These are phyloP conservation scores for Chaetogeoica ovagalla DNA, from an alignment of 2,888 invertebrate species.

Conservation along the genomic window DNA sequence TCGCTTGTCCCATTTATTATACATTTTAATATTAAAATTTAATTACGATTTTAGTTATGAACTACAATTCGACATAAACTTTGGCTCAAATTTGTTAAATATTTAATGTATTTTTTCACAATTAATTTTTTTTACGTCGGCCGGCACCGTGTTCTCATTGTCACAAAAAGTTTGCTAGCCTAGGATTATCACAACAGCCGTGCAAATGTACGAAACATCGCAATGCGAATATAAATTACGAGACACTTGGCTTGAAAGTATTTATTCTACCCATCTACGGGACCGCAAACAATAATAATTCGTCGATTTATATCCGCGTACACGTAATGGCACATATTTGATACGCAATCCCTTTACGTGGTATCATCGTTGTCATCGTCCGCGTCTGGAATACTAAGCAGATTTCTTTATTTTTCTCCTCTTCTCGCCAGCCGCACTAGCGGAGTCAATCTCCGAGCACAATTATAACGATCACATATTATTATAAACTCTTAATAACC, in stretches of 20 bases:
- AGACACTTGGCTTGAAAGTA: neutral
- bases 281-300: slow-evolving; percentile 13
- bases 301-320: slow-evolving; percentile 37
- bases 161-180: too few species aligned
- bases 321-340: slow-evolving; percentile 25
- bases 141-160: too few species aligned
- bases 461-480: slow-evolving; percentile 3
- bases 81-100: too few species aligned
- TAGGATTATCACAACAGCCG: neutral
- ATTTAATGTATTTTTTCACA: too few species aligned
- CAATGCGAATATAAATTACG: neutral
- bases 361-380: neutral
- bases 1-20: too few species aligned
- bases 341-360: slow-evolving; percentile 10
- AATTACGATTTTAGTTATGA: too few species aligned
- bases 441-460: slow-evolving; percentile 13
- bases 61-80: too few species aligned
- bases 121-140: too few species aligned
- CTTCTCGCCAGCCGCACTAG: too few species aligned
- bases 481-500: too few species aligned
- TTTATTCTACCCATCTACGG: neutral
- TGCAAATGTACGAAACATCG: neutral
- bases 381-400: slow-evolving; percentile 41
- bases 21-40: too few species aligned
- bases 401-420: slow-evolving; percentile 22